These are phyloP conservation scores for Deilephila porcellus DNA, from an alignment of 2,888 invertebrate genomes.

Conservation along the genomic window DNA sequence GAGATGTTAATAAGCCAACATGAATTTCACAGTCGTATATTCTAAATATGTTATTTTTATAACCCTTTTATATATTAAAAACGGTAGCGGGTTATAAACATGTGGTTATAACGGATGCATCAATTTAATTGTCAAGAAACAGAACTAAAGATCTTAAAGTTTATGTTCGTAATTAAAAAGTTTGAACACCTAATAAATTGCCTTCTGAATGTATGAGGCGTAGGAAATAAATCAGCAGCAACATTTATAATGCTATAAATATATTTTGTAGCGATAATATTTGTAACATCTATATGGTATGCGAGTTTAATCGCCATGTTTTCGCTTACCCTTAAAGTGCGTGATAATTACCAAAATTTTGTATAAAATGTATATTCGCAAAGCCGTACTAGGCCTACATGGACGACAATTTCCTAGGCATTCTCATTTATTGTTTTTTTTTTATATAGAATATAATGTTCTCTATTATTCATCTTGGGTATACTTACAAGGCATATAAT, in stretches of 20 bases:
- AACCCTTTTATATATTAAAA: slow-evolving; percentile 29
- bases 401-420: too few relatives aligned
- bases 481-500: too few relatives aligned
- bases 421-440: too few relatives aligned
- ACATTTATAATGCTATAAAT: not conserved
- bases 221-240: not conserved
- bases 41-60: slow-evolving; percentile 6
- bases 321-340: not conserved
- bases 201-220: not conserved
- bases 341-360: too few relatives aligned
- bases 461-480: too few relatives aligned
- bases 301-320: not conserved
- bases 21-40: not conserved
- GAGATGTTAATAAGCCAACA: not conserved
- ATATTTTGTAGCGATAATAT: not conserved
- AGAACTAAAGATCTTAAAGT: not conserved
- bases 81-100: slow-evolving; percentile 24
- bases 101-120: slow-evolving; percentile 19
- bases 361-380: too few relatives aligned
- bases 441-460: too few relatives aligned
- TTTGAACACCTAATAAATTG: slow-evolving; percentile 12
- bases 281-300: not conserved
- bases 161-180: slow-evolving; percentile 10
- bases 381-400: too few relatives aligned
- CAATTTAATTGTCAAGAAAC: slow-evolving; percentile 18